Percentiles rank a stretch among this genome's conserved stretches.
Conservation (phyloP, 1,140 invertebrate genomes). For the Achroia grisella region DNA sequence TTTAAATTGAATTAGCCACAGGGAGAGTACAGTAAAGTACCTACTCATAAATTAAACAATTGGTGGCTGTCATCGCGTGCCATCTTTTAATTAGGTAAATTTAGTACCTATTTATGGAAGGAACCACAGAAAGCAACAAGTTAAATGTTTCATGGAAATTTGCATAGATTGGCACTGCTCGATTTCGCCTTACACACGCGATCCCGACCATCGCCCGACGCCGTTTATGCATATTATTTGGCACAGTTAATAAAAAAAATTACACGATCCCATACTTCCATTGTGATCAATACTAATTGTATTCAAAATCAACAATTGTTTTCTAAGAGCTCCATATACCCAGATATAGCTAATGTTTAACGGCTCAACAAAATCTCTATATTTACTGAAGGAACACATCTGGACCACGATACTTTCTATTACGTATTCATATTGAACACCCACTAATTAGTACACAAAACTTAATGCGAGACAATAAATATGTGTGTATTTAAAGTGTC, state of each 20-base stretch:
- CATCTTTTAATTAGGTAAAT: slow-evolving; percentile 32
- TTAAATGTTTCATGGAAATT: slow-evolving; percentile 69
- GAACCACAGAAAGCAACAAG: slow-evolving; percentile 35
- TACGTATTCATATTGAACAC: slow-evolving; percentile 67
- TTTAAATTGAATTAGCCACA: no score
- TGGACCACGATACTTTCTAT: slow-evolving; percentile 63
- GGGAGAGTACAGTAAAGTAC: no score
- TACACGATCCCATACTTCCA: background rate
- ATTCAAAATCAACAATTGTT: slow-evolving; percentile 11
- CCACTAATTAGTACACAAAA: slow-evolving; percentile 72
- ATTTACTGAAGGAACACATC: slow-evolving; percentile 63
- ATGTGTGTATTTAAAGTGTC: slow-evolving; percentile 39
- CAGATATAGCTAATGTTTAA: slow-evolving; percentile 52
- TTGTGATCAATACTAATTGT: no score
- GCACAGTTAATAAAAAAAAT: background rate
- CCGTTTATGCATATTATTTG: slow-evolving; percentile 1
- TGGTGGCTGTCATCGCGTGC: background rate
- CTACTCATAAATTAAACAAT: no score
- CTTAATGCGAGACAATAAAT: slow-evolving; percentile 60
- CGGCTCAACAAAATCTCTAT: slow-evolving; percentile 52
- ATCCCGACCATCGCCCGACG: slow-evolving; percentile 13
- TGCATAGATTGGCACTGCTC: slow-evolving; percentile 65
- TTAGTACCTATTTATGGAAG: no score
- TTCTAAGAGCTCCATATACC: slow-evolving; percentile 38
- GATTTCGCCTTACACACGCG: slow-evolving; percentile 52